Conservation (phyloP, 2,888 invertebrate species). For the Lasius platythorax region DNA sequence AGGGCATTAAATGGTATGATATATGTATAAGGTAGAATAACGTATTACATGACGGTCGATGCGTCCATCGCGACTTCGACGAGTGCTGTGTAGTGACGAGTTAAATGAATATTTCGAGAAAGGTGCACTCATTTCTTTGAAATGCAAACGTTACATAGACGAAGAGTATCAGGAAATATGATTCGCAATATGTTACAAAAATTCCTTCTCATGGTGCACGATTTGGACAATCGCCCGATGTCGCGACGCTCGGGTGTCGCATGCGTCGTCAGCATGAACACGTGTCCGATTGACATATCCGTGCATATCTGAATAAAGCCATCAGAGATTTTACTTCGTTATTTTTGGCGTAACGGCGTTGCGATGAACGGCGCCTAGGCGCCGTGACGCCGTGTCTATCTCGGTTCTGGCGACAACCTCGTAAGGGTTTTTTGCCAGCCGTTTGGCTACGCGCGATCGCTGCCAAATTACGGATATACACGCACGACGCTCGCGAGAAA, state of each 20-base stretch:
- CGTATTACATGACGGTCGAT: not conserved
- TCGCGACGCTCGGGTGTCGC: constrained; percentile 38
- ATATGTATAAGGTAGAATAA: not conserved
- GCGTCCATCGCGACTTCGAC: constrained; percentile 5
- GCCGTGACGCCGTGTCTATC: constrained; percentile 76
- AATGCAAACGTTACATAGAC: constrained; percentile 3
- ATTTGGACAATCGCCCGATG: constrained; percentile 57
- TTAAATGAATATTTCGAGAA: constrained; percentile 36
- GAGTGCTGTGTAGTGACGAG: not conserved
- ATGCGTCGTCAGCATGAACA: constrained; percentile 41
- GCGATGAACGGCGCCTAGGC: constrained; percentile 73
- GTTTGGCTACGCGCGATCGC: constrained; percentile 40
- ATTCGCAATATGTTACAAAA: not conserved
- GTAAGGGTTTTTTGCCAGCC: constrained; percentile 66
- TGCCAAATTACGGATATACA: constrained; percentile 63
- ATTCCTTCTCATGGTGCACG: not conserved
- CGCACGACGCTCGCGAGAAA: not conserved
- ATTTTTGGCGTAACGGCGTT: constrained; percentile 70
- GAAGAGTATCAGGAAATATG: not conserved
- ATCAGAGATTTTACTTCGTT: constrained; percentile 62
- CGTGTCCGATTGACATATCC: constrained; percentile 53
- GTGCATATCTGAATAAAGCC: constrained; percentile 62
- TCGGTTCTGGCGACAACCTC: constrained; percentile 71
- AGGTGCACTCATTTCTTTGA: constrained; percentile 45
- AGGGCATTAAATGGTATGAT: no score